These are phyloP conservation scores for Ricordea florida DNA, from an alignment of 92 coral and sea anemone species.

Conservation along the genomic window DNA sequence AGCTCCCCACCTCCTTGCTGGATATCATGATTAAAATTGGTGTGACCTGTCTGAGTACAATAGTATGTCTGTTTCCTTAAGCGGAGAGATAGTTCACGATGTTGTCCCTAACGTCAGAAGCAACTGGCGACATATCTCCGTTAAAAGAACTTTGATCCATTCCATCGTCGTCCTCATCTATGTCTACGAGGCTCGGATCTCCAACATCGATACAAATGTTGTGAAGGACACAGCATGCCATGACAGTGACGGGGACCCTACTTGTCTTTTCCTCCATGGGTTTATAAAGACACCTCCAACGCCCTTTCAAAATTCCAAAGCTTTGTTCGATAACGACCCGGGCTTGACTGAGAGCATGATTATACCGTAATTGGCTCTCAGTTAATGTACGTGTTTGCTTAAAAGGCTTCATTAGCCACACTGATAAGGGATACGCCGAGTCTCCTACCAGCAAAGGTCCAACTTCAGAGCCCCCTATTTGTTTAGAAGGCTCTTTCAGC, in stretches of 20 bases:
- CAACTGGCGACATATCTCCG: too few species aligned
- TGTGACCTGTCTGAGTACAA: too few species aligned
- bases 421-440: slow-evolving; percentile 51
- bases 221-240: slow-evolving; percentile 50
- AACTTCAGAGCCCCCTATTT: slow-evolving; percentile 24
- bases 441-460: slow-evolving; percentile 50
- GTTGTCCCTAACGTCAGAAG: too few species aligned
- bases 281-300: slow-evolving; percentile 51
- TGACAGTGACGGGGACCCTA: slow-evolving; percentile 42
- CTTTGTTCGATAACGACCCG: slow-evolving; percentile 55
- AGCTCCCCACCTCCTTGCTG: too few species aligned
- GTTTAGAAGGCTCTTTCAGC: slow-evolving; percentile 32
- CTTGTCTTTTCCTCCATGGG: slow-evolving; percentile 51
- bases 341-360: slow-evolving; percentile 44
- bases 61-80: too few species aligned
- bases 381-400: slow-evolving; percentile 22
- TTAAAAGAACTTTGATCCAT: slow-evolving; percentile 37
- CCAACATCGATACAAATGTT: slow-evolving; percentile 49
- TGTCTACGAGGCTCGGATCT: slow-evolving; percentile 41
- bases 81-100: too few species aligned
- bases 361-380: slow-evolving; percentile 38
- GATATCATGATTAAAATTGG: too few species aligned
- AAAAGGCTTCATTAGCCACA: slow-evolving; percentile 27
- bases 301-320: slow-evolving; percentile 49
- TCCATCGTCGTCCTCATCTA: slow-evolving; percentile 32